phyloP scores from a whole-genome alignment of 1,140 invertebrate genomes.

The Drosophila equinoxialis region DNA sequence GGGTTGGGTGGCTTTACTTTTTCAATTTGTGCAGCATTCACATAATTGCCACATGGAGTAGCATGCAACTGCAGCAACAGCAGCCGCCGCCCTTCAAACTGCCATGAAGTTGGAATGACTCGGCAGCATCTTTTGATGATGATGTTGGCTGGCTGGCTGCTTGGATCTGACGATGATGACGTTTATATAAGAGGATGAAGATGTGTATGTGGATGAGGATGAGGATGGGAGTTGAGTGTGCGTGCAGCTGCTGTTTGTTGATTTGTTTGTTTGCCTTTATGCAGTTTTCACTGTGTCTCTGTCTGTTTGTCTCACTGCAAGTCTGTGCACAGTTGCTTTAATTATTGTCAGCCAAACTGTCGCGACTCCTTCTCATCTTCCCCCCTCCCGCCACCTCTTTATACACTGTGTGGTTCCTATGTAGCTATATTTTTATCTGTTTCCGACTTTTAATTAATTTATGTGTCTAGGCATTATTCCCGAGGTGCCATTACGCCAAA shows the following conservation, averaged over 20 bases:
- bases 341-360: conserved; percentile 73
- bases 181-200: neutral
- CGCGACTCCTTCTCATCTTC: conserved; percentile 24
- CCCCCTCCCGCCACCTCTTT: neutral
- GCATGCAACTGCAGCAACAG: conserved; percentile 30
- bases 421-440: conserved; percentile 65
- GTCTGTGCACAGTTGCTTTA: conserved; percentile 61
- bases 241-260: conserved; percentile 66
- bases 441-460: conserved; percentile 80
- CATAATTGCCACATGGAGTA: conserved; percentile 65
- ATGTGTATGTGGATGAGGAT: neutral
- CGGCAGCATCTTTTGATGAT: conserved; percentile 55
- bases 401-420: conserved; percentile 12
- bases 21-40: conserved; percentile 69
- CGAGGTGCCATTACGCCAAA: conserved; percentile 29
- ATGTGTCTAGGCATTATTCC: conserved; percentile 48
- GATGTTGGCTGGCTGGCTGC: neutral
- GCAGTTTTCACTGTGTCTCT: conserved; percentile 25
- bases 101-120: conserved; percentile 44
- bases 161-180: neutral
- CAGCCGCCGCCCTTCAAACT: conserved; percentile 38
- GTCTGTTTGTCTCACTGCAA: conserved; percentile 29
- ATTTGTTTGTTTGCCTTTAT: conserved; percentile 44
- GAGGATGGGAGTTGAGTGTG: conserved; percentile 30
- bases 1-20: conserved; percentile 56